A percentile compares a stretch with the other conserved stretches of the same genome.
Conservation (phyloP, 2,888 invertebrate species). For the Cordilura impudica region DNA sequence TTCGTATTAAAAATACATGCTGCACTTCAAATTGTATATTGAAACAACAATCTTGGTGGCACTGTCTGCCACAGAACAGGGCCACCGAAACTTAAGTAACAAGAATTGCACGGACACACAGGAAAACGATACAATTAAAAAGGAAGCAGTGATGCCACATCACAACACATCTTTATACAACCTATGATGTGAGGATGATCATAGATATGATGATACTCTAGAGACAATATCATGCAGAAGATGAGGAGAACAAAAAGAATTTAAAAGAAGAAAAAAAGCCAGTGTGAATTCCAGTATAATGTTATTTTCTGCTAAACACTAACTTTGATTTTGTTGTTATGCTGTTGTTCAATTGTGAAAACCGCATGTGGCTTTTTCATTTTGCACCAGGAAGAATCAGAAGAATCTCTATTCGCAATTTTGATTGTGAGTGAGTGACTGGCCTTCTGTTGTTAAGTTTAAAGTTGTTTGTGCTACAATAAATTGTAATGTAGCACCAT, state of each 20-base stretch:
- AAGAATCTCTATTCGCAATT: conserved; percentile 15
- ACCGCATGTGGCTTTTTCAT: conserved; percentile 53
- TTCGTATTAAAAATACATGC: conserved; percentile 27
- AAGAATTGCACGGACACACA: conserved; percentile 24
- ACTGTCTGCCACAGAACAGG: conserved; percentile 52
- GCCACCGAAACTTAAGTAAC: conserved; percentile 49
- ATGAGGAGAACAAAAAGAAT: not conserved
- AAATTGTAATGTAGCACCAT: conserved; percentile 53
- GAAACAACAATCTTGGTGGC: conserved; percentile 54
- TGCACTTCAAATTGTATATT: conserved; percentile 44
- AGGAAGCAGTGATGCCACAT: conserved; percentile 50
- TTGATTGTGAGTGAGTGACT: conserved; percentile 48
- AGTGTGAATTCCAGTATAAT: conserved; percentile 61
- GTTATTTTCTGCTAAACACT: conserved; percentile 57
- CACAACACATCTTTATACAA: conserved; percentile 33
- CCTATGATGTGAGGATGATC: conserved; percentile 27
- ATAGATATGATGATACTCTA: conserved; percentile 31
- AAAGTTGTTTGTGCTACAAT: conserved; percentile 51
- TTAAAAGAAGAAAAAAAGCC: conserved; percentile 21
- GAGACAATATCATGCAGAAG: conserved; percentile 9
- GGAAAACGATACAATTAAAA: conserved; percentile 57
- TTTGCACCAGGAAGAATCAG: not conserved
- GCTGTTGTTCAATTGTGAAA: conserved; percentile 37
- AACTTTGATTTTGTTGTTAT: conserved; percentile 32
- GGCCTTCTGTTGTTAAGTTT: conserved; percentile 44